Evolutionary conservation across 1,140 invertebrate genomes (phyloP), one percentile per base, ranked within the genome.

Genomic region (Drosophila willistoni): DNA sequence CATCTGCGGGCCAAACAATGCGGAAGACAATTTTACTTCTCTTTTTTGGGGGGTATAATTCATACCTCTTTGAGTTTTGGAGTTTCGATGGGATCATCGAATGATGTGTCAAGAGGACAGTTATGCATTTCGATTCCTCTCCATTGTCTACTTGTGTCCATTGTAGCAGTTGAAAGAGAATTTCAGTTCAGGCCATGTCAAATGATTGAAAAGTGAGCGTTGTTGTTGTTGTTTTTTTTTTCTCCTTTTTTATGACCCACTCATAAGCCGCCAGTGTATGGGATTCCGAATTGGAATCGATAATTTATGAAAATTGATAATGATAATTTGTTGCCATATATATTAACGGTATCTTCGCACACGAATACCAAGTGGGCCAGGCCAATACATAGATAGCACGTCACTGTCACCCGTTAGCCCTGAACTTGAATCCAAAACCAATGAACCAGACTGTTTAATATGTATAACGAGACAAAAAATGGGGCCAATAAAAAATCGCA

Each of bases 1-100:
- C 6, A 47, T 51, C n/a, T 29, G 19, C 33, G 14, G 33, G 33
- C 56, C 14, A 59, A 17, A 34, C 56, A 64, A 79, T 72, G 76
- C 76, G 76, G 76, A 79, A 76, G 68, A 62, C 62, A 75, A 61
- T 12, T 64, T 55, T 29, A 14, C 41, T 68, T 68, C 64, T 68
- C 68, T 65, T 68, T 57, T 56, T n/a, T n/a, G n/a, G n/a, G 25
- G 29, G 29, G 29, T 29, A 29, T 29, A 6, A 29, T 29, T 29
- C 6, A 29, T 29, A 6, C 6, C 6, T 29, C 29, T 29, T 29
- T 5, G 29, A 29, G 67, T 75, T 75, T 68, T 74, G 60, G 64
- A 62, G 67, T 75, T 75, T 68, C n/a, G 17, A 64, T 17, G 44
- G n/a, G 62, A 51, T 64, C 14, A n/a, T 7, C 25, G 4, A n/a